Conservation (phyloP, 2,888 invertebrate species). For the Aphodius granarius region DNA sequence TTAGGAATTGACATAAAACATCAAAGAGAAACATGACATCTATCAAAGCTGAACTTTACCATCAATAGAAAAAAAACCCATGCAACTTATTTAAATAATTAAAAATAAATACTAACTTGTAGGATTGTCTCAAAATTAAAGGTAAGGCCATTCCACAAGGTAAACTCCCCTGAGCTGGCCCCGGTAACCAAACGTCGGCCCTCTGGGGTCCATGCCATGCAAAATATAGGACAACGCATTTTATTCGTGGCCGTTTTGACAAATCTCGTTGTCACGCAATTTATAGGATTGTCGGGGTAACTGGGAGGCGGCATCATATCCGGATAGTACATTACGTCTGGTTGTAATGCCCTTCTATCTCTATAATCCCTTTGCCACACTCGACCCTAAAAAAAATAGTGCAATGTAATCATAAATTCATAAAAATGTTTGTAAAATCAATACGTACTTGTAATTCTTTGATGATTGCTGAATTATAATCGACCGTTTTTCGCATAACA, state of each 20-base stretch:
- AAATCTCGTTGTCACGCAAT: conserved; percentile 92
- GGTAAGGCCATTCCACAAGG: conserved; percentile 99
- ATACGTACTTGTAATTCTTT: conserved; percentile 80
- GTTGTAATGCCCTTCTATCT: conserved; percentile 87
- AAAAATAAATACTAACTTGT: conserved; percentile 65
- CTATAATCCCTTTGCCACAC: conserved; percentile 94
- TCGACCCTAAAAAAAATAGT: conserved; percentile 66
- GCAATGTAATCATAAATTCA: background rate
- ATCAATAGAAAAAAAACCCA: too few relatives aligned
- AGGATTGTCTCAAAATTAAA: conserved; percentile 99
- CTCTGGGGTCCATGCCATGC: conserved; percentile 99
- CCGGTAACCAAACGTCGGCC: conserved; percentile 97
- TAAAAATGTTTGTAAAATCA: conserved; percentile 4
- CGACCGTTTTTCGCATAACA: conserved; percentile 96
- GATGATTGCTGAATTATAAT: conserved; percentile 94
- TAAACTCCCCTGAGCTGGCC: conserved; percentile 99
- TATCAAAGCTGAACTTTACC: too few relatives aligned
- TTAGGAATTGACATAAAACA: too few relatives aligned
- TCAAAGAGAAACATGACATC: too few relatives aligned
- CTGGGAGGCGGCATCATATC: conserved; percentile 93
- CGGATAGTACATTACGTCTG: conserved; percentile 93
- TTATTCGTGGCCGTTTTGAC: conserved; percentile 99
- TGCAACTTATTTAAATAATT: too few relatives aligned
- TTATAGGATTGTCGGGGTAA: conserved; percentile 92
- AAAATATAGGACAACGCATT: conserved; percentile 99